phyloP scores from a whole-genome alignment of 2,888 invertebrate genomes.

The Oxystoma pomonae region DNA sequence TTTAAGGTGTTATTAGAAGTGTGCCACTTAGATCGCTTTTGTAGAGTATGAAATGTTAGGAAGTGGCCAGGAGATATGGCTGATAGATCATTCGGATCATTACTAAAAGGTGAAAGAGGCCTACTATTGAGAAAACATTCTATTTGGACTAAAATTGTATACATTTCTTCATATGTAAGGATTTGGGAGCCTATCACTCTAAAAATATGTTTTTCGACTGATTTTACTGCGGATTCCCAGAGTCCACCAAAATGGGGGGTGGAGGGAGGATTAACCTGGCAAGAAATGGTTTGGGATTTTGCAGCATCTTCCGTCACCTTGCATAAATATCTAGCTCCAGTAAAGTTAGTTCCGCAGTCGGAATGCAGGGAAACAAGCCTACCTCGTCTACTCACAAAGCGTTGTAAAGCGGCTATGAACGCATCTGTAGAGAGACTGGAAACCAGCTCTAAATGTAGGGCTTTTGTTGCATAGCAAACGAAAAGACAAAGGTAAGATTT shows the following conservation, averaged over 20 bases:
- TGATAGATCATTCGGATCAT: neutral
- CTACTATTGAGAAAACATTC: neutral
- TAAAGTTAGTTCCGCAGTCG: neutral
- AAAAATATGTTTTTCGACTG: neutral
- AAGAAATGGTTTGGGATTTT: neutral
- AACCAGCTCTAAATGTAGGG: neutral
- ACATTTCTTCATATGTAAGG: neutral
- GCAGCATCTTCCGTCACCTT: neutral
- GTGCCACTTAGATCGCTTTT: neutral
- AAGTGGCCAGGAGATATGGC: neutral
- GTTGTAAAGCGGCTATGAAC: neutral
- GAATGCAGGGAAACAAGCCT: neutral
- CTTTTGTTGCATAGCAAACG: neutral
- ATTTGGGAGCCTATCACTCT: neutral
- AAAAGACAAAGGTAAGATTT: neutral
- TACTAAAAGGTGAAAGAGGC: neutral
- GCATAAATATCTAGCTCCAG: neutral
- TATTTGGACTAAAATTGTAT: neutral
- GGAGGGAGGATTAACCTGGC: neutral
- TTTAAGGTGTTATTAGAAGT: too few species aligned
- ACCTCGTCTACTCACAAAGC: neutral
- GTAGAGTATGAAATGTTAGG: neutral
- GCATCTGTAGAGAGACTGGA: neutral
- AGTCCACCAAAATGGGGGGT: neutral
- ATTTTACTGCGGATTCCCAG: neutral